Base-by-base conservation (phyloP, 2,888 invertebrate genomes). In the Synanthedon formicaeformis region DNA sequence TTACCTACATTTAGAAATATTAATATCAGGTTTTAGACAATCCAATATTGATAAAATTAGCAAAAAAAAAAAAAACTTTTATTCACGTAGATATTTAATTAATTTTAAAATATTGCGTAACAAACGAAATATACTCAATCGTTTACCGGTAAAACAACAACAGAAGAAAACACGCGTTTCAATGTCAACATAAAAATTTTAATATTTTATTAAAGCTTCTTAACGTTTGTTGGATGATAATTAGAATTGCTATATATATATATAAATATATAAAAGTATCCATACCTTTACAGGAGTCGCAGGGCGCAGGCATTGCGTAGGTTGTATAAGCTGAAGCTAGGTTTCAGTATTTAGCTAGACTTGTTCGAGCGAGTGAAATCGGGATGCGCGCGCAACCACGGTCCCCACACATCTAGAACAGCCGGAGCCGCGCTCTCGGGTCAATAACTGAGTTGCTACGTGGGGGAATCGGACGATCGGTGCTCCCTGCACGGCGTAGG, bases 371-470 rank as follows among this genome's bases (percentile, higher is more conserved):
- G 34, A 34, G 34, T 58, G 61, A 55, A 57, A 58, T 60, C 53
- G 57, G 58, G 64, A 66, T 72, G 78, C 80, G 77, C 81, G 81
- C 81, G 78, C 79, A 71, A 58, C 54, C 62, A 59, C 57, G 55
- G 60, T 64, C 57, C 60, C 57, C 66, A 60, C 58, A 57, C 67
- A 58, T 65, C 65, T 63, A 65, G 63, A 59, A 58, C 58, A 50
- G 60, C 53, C 60, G 57, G 34, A 54, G 61, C 56, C 56, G 56
- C 55, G 54, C 59, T 56, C 61, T 56, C 80, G 78, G 86, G 84
- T 86, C 86, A 84, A 86, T 86, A 86, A 84, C 86, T 85, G 84
- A 74, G 75, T 60, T 65, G 68, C 66, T 62, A 64, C 68, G 72
- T 66, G 74, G 75, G 79, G 79, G 77, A 72, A 77, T 77, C 75